Percentiles rank a stretch among this genome's conserved stretches.
Conservation (phyloP, 2,113 vertebrate genomes). For the Corydoras maculifer region DNA sequence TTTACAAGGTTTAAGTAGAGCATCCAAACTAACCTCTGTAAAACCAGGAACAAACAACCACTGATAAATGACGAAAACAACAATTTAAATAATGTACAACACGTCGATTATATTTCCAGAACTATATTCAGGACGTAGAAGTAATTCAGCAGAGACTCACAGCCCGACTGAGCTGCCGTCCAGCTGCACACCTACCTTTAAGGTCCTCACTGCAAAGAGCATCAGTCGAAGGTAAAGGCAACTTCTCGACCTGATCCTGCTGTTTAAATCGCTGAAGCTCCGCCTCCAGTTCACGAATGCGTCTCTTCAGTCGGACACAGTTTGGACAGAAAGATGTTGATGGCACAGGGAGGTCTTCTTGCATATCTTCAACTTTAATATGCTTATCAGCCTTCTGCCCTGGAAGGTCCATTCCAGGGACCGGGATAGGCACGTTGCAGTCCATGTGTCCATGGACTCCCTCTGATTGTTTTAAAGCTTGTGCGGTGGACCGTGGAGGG, state of each 20-base stretch:
- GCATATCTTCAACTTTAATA: constrained; percentile 75
- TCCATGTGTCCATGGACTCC: constrained; percentile 55
- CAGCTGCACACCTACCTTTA: constrained; percentile 71
- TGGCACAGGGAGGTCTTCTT: constrained; percentile 66
- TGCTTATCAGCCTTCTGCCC: constrained; percentile 32
- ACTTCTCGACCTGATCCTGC: constrained; percentile 62
- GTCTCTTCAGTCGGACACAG: constrained; percentile 85
- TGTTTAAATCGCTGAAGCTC: constrained; percentile 82
- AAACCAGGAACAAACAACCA: too few species aligned
- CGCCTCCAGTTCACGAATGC: constrained; percentile 86
- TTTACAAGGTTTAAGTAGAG: too few species aligned
- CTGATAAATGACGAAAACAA: too few species aligned
- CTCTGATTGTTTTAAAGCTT: not conserved
- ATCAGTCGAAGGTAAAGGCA: constrained; percentile 68
- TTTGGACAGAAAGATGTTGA: constrained; percentile 93
- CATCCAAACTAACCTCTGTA: too few species aligned
- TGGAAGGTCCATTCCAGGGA: constrained; percentile 47
- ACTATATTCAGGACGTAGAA: not conserved
- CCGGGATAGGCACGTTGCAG: constrained; percentile 55
- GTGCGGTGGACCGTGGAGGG: constrained; percentile 32
- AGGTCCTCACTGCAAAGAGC: constrained; percentile 78
- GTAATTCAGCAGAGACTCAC: constrained; percentile 8
- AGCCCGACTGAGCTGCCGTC: constrained; percentile 15
- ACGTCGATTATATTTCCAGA: too few species aligned
- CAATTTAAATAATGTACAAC: too few species aligned